A percentile compares a stretch with the other conserved stretches of the same genome.
Evolutionary conservation across 2,797 vertebrate species (phyloP).

Genomic region (Sebastes matsubarae): DNA sequence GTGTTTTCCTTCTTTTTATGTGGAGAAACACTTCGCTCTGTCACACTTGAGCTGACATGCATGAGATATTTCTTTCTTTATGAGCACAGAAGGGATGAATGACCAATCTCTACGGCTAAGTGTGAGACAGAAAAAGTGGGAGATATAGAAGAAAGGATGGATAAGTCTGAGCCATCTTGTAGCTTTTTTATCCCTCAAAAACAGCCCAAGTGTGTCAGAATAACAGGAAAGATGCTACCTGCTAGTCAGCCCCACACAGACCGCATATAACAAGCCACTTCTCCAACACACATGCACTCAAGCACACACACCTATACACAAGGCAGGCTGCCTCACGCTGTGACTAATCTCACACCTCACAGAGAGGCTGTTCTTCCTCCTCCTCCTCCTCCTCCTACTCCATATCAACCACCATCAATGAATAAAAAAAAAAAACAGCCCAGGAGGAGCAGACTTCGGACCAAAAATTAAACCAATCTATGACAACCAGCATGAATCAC

Average conservation of each 20-base stretch:
- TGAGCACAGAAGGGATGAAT: not conserved
- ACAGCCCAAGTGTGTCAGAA: not conserved
- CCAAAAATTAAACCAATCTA: not conserved
- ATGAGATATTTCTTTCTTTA: not conserved
- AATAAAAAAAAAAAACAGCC: not conserved
- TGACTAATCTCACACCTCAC: slow-evolving; percentile 65
- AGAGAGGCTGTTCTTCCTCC: slow-evolving; percentile 24
- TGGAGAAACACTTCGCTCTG: not conserved
- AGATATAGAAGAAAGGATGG: not conserved
- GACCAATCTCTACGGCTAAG: not conserved
- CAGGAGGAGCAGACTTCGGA: not conserved
- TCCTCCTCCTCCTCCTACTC: slow-evolving; percentile 28
- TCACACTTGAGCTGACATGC: not conserved
- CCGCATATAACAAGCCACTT: not conserved
- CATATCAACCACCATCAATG: slow-evolving; percentile 21
- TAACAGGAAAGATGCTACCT: not conserved
- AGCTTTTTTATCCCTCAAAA: not conserved
- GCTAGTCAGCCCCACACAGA: not conserved
- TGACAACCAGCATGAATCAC: slow-evolving; percentile 49
- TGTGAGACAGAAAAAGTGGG: not conserved
- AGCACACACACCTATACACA: slow-evolving; percentile 22
- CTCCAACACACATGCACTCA: not conserved
- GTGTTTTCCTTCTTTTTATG: not conserved
- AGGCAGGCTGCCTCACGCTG: slow-evolving; percentile 11
- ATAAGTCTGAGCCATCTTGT: not conserved